These are phyloP conservation scores for Ariolimax columbianus DNA, from an alignment of 2,888 invertebrate species.

Conservation along the genomic window DNA sequence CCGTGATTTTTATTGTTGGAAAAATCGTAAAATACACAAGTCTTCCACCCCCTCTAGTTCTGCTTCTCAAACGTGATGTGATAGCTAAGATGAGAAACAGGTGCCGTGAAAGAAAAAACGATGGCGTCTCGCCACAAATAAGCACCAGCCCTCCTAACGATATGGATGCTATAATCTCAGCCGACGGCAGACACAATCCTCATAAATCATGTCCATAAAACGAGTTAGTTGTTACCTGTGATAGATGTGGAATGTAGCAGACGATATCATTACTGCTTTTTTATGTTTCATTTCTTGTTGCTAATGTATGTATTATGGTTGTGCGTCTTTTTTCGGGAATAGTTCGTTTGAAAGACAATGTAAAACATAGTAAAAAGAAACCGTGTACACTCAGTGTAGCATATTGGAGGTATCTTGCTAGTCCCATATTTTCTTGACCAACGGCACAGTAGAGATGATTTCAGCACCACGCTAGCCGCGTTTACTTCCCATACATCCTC, in stretches of 20 bases:
- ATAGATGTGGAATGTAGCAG: background rate
- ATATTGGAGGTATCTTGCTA: too few relatives aligned
- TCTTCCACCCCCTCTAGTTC: background rate
- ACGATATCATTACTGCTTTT: background rate
- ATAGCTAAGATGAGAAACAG: background rate
- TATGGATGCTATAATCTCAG: background rate
- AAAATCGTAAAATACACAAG: background rate
- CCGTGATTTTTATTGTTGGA: background rate
- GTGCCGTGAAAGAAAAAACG: background rate
- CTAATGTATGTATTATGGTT: background rate
- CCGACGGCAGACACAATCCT: background rate
- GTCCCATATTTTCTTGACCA: too few relatives aligned
- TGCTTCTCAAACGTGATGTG: background rate
- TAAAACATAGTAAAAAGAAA: too few relatives aligned
- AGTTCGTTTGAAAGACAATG: too few relatives aligned
- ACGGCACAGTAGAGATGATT: too few relatives aligned
- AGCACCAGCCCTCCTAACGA: background rate
- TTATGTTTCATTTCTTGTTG: background rate
- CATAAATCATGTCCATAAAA: constrained; percentile 1
- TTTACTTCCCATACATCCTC: too few relatives aligned
- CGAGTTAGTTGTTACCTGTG: background rate
- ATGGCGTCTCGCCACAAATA: background rate
- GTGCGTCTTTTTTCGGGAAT: too few relatives aligned
- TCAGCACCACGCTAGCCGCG: too few relatives aligned
- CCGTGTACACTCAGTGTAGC: too few relatives aligned